A percentile compares a stretch with the other conserved stretches of the same genome.
These are phyloP conservation scores for Coremacera marginata DNA, from an alignment of 2,888 invertebrate genomes.

Conservation along the genomic window DNA sequence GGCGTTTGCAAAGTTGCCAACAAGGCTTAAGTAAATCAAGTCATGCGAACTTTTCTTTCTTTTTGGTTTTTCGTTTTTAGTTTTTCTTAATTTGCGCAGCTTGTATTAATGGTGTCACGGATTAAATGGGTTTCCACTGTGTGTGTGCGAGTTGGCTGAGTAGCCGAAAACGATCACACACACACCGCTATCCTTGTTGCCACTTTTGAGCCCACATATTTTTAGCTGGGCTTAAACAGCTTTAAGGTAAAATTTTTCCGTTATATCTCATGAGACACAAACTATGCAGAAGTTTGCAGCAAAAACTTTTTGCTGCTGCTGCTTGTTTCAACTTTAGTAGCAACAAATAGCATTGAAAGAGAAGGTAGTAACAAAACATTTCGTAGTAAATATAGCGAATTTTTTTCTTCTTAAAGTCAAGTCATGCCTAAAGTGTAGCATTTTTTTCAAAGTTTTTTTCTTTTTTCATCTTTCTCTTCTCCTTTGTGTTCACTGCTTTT, in stretches of 20 bases:
- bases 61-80: background rate
- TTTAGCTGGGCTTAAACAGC: too few relatives aligned
- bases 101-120: constrained; percentile 14
- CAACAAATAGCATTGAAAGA: too few relatives aligned
- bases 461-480: background rate
- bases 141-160: too few relatives aligned
- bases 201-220: background rate
- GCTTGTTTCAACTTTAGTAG: too few relatives aligned
- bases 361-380: too few relatives aligned
- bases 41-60: background rate
- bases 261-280: background rate
- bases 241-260: background rate
- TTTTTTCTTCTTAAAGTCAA: background rate
- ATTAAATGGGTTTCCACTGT: constrained; percentile 6
- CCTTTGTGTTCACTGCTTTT: too few relatives aligned
- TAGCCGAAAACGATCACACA: too few relatives aligned
- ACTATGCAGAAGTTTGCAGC: background rate
- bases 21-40: constrained; percentile 11
- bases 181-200: background rate
- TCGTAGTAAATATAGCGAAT: background rate
- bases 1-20: constrained; percentile 1
- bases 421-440: background rate
- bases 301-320: background rate
- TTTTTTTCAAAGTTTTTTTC: too few relatives aligned
- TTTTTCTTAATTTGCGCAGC: constrained; percentile 13